These are phyloP conservation scores for Heliconius melpomene DNA, from an alignment of 1,140 invertebrate genomes.

Conservation along the genomic window DNA sequence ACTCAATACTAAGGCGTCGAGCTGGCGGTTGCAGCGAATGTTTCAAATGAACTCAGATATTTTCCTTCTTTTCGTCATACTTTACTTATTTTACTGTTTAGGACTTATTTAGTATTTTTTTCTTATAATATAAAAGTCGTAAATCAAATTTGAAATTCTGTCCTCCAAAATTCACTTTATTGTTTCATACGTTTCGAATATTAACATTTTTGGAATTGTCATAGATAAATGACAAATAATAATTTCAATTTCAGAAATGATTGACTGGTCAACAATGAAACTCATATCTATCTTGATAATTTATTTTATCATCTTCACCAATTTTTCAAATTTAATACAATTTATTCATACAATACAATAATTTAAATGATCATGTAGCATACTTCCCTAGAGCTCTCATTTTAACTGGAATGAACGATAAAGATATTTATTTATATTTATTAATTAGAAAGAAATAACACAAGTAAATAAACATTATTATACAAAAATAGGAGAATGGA, in stretches of 20 bases:
- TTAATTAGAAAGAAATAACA: conserved; percentile 78
- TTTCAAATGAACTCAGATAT: conserved; percentile 39
- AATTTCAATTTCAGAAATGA: too few species aligned
- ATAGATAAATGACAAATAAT: too few species aligned
- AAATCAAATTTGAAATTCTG: too few species aligned
- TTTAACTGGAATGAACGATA: conserved; percentile 80
- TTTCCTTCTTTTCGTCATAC: background rate
- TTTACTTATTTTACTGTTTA: background rate
- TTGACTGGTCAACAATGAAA: conserved; percentile 45
- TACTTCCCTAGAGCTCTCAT: conserved; percentile 75
- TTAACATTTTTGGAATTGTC: too few species aligned
- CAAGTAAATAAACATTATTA: conserved; percentile 74
- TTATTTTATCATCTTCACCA: conserved; percentile 79
- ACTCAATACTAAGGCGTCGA: conserved; percentile 75
- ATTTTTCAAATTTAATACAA: conserved; percentile 79
- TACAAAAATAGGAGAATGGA: conserved; percentile 64
- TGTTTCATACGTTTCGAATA: too few species aligned
- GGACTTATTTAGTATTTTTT: background rate
- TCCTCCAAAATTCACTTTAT: too few species aligned
- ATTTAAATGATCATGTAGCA: conserved; percentile 79
- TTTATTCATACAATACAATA: conserved; percentile 80
- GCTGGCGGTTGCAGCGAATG: conserved; percentile 62
- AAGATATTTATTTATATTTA: conserved; percentile 77
- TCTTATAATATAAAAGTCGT: background rate
- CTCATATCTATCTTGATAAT: conserved; percentile 69